phyloP scores from a whole-genome alignment of 2,797 vertebrate species.

The Pangasius larnaudii region DNA sequence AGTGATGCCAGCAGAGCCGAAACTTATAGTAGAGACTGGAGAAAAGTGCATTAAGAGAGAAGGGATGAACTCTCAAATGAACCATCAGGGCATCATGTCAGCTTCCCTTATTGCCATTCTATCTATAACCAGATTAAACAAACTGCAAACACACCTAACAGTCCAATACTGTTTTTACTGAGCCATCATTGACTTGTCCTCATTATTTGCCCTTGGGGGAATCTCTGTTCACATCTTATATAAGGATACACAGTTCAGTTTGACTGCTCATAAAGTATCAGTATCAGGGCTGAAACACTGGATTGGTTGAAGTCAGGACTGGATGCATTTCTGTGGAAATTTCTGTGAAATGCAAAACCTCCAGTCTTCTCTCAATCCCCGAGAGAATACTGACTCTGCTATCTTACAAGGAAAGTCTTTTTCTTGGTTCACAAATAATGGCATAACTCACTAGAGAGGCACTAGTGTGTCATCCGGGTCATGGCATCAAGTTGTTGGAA shows the following conservation, averaged over 20 bases:
- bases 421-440: neutral
- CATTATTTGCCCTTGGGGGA: constrained; percentile 19
- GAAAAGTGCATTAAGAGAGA: constrained; percentile 16
- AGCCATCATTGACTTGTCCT: neutral
- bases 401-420: neutral
- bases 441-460: neutral
- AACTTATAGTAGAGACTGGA: neutral
- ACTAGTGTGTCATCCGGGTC: neutral
- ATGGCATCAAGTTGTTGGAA: neutral
- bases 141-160: neutral
- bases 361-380: neutral
- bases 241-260: neutral
- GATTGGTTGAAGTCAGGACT: neutral
- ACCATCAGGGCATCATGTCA: constrained; percentile 10
- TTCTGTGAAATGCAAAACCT: neutral
- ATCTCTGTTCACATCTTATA: constrained; percentile 2
- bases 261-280: constrained; percentile 13
- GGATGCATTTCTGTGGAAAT: neutral
- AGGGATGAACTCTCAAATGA: constrained; percentile 14
- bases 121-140: neutral
- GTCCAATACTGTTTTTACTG: constrained; percentile 8
- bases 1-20: neutral
- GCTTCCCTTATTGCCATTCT: constrained; percentile 12
- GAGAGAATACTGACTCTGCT: neutral
- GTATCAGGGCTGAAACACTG: neutral